These are phyloP conservation scores for Eurystomus glaucurus DNA, from an alignment of 2,797 vertebrate genomes.

Conservation along the genomic window DNA sequence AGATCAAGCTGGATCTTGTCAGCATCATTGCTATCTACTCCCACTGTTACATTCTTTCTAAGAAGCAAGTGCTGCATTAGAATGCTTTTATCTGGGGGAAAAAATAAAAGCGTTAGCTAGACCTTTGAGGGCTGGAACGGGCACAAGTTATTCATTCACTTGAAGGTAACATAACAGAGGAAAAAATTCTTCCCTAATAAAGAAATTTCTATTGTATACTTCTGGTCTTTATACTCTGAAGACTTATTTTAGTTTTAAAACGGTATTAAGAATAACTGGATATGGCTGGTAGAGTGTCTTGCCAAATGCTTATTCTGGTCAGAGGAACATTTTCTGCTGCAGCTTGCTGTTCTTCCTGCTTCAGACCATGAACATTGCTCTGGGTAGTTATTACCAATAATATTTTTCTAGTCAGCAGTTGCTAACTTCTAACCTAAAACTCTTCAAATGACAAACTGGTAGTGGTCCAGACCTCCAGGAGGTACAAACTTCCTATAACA, in stretches of 20 bases:
- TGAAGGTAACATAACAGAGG: neutral
- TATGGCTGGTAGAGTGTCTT: neutral
- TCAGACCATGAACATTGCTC: neutral
- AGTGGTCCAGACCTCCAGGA: neutral
- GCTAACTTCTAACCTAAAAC: neutral
- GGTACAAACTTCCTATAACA: neutral
- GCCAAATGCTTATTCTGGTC: neutral
- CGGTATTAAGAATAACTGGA: neutral
- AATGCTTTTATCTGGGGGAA: neutral
- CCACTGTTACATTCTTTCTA: slow-evolving; percentile 3
- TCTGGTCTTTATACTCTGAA: neutral
- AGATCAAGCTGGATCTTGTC: slow-evolving; percentile 30
- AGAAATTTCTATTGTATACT: neutral
- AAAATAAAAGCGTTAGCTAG: accelerated
- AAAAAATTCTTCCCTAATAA: neutral
- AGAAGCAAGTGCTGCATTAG: neutral
- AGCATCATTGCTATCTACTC: slow-evolving; percentile 36
- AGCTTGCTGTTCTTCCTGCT: neutral
- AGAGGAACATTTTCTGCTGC: neutral
- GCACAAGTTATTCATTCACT: neutral
- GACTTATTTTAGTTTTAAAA: neutral
- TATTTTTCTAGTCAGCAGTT: neutral
- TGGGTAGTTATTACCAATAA: neutral
- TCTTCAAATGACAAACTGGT: neutral
- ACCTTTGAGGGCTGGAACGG: neutral